Base-by-base conservation (phyloP, 2,113 vertebrate species). In the Microcebus ravelobensis region DNA sequence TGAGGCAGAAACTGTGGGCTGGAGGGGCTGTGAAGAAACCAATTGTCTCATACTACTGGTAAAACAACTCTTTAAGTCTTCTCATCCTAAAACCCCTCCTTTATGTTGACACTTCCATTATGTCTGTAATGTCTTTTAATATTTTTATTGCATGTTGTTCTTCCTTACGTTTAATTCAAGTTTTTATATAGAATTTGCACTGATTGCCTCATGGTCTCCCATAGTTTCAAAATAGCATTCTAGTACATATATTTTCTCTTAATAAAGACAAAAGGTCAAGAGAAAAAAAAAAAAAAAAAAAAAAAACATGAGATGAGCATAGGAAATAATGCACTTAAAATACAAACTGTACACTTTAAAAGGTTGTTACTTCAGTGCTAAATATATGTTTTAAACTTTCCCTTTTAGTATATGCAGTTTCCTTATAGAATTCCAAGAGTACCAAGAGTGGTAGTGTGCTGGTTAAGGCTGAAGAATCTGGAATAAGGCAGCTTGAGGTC, bases 1-100 rank as follows among this genome's bases (percentile, higher is more conserved):
- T 68, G 81, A 89, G 83, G 20, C 73, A 94, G 52, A 95, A 81
- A 87, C 10, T 39, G 45, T 74, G 71, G 34, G 63, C 18, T 14
- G 11, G 4, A 29, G 15, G 18, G 65, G 6, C 76, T 86, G 52
- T 76, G 63, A 85, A 81, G 39, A 94, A 8, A 55, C 12, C 9
- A 83, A 36, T 13, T 42, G n/a, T 7, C 21, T 48, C n/a, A 36
- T 31, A 31, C 8, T 87, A 18, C 39, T 5, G 13, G 21, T 31
- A 82, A 93, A n/a, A 68, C 34, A 77, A 15, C 25, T 48, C 9
- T 13, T 13, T n/a, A 18, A 59, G 1, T 39, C 23, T 85, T 77
- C 82, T 57, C 17, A 50, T 12, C 21, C n/a, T 2, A 34, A 42
- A 42, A 65, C 50, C 8, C 11, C 5, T 67, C 15, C 50, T 76